Evolutionary conservation across 2,113 vertebrate genomes (phyloP), one percentile per base, ranked within the genome.

Genomic region (Xenus cinereus): DNA sequence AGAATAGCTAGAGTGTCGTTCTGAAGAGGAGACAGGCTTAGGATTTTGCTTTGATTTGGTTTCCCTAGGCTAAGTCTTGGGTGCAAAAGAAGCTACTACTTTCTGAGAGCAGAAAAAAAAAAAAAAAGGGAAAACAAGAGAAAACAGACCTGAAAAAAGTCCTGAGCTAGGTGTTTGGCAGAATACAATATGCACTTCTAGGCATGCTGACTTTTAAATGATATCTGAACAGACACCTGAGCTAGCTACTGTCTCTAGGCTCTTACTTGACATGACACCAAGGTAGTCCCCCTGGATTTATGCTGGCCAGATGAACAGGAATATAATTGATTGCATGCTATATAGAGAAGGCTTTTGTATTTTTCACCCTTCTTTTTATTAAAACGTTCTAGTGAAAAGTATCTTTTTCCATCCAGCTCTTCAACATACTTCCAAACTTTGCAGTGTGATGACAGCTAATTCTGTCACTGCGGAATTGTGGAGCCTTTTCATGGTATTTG

Each of bases 11-110:
- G 33, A 88, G 4, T 8, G 2, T 88, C 15, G 5, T 89, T 68
- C 46, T n/a, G 22, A 89, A 80, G 32, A 87, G n/a, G 32, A 95
- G 57, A 27, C 24, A 62, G 67, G 41, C 17, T 35, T 81, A 84
- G 41, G 30, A 54, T 89, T 90, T 89, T 88, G 9, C 83, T 95
- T 84, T 87, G 33, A 84, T 89, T 87, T 94, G 45, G 33, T 93
- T 96, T 92, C 54, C 17, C 23, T 89, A 69, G 32, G 32, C 43
- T 89, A 71, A 57, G 45, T 88, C 59, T 54, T 63, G 24, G 6
- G 21, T 87, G 45, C 28, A 68, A 77, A 87, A 89, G 35, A 13
- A 76, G 18, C 12, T 76, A 45, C 57, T 89, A 27, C 59, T 91
- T 95, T 51, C 37, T 76, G 46, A 84, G 66, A 92, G 41, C 48